Conservation (phyloP, 2,797 vertebrate genomes). For the Anas bernieri region DNA sequence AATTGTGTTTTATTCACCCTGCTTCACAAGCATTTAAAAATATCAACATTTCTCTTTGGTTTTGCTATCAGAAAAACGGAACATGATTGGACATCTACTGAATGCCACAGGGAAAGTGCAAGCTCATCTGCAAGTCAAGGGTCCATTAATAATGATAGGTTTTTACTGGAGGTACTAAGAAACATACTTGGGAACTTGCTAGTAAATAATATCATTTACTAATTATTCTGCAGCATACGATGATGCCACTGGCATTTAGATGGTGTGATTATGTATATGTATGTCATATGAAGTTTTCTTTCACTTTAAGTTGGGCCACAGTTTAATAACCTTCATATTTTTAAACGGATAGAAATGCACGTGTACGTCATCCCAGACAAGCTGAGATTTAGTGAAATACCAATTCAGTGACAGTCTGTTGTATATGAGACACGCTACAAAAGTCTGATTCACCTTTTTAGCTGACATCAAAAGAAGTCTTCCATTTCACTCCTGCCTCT, state of each 20-base stretch:
- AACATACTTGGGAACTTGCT: neutral
- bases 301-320: neutral
- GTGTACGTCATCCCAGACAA: neutral
- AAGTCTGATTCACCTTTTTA: neutral
- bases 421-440: neutral
- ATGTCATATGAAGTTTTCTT: neutral
- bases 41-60: neutral
- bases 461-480: neutral
- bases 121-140: neutral
- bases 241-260: neutral
- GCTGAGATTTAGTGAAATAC: neutral
- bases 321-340: neutral
- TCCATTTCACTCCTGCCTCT: neutral
- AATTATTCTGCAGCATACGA: neutral
- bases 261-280: neutral
- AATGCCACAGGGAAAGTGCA: neutral
- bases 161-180: slow-evolving; percentile 24
- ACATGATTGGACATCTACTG: neutral
- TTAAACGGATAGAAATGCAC: neutral
- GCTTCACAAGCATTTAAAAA: neutral
- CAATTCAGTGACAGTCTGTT: neutral
- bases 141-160: neutral
- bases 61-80: neutral
- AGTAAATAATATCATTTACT: slow-evolving; percentile 1
- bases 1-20: neutral